Conservation (phyloP, 2,888 invertebrate genomes). For the Sinelater perroti region DNA sequence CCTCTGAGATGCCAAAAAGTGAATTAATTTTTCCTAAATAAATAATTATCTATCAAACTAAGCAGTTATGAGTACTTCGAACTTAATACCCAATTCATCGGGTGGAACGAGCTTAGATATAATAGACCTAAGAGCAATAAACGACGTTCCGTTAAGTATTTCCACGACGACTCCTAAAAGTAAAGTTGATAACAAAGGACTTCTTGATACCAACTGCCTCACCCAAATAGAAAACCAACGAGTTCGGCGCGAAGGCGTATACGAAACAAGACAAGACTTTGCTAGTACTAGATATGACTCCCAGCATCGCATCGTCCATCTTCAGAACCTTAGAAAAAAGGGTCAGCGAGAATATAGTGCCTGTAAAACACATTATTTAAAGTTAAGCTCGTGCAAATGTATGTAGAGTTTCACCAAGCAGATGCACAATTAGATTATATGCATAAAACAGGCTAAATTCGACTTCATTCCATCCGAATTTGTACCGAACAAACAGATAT, state of each 20-base stretch:
- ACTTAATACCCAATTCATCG: conserved; percentile 65
- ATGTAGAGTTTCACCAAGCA: too few relatives aligned
- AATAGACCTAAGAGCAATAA: conserved; percentile 67
- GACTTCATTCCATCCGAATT: conserved; percentile 68
- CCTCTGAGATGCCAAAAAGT: conserved; percentile 54
- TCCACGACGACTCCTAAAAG: conserved; percentile 64
- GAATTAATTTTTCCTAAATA: conserved; percentile 62
- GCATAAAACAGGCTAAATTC: conserved; percentile 45
- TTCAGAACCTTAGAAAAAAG: conserved; percentile 53
- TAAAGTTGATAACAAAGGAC: neutral
- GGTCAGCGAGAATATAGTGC: conserved; percentile 49
- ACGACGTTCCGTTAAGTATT: conserved; percentile 59
- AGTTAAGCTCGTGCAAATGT: too few relatives aligned
- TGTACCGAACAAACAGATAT: conserved; percentile 73
- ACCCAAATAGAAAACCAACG: conserved; percentile 68
- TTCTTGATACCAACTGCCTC: too few relatives aligned
- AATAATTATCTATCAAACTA: conserved; percentile 51
- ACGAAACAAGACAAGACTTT: conserved; percentile 54
- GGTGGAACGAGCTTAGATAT: conserved; percentile 66
- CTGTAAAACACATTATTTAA: too few relatives aligned
- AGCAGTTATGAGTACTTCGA: conserved; percentile 53
- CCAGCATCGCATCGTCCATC: conserved; percentile 54
- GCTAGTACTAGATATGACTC: conserved; percentile 54
- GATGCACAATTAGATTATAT: neutral
- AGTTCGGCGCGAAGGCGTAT: conserved; percentile 54